Base-by-base conservation (phyloP, 1,140 invertebrate genomes). In the Rhagoletis zephyria region DNA sequence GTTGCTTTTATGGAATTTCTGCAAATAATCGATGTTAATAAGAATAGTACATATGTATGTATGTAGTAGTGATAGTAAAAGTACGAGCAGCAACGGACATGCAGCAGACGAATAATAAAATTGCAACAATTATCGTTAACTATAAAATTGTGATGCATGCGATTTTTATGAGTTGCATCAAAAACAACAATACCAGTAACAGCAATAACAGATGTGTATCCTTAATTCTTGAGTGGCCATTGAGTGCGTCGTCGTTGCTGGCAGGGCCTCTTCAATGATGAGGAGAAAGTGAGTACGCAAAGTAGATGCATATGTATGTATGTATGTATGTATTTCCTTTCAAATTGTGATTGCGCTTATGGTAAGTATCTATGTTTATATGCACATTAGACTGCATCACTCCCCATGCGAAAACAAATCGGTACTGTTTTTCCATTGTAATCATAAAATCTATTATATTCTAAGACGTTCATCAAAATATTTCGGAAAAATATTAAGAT, bases 1-100 rank as follows among this genome's bases (percentile, higher is more conserved):
- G 74, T 19, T 56, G 48, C 48, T 48, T 81, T 81, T 16, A 81
- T 81, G 74, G 48, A 56, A 81, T 30, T 81, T 81, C n/a, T 81
- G 74, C 74, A 81, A 81, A 81, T 81, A 81, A 81, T 81, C 74
- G 74, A 56, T 81, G 74, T 81, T 81, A 81, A 81, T 81, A 48
- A 59, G n/a, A 81, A 81, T 81, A 81, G 56, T 30, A 30, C 65
- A 40, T 30, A 30, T 30, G 30, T 30, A 30, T 30, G 30, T 30
- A 30, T 30, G 30, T 30, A 30, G 30, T 30, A 30, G 30, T 30
- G 30, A 30, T 30, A 30, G 30, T 30, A 30, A 1, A 0, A 30
- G 9, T 7, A 63, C 16, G 61, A 81, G 9, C 74, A 81, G 7
- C n/a, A 81, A 3, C 19, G n/a, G 2, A 45, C n/a, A 19, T 3